Base-by-base conservation (phyloP, 1,140 invertebrate genomes). In the Coptotermes formosanus region DNA sequence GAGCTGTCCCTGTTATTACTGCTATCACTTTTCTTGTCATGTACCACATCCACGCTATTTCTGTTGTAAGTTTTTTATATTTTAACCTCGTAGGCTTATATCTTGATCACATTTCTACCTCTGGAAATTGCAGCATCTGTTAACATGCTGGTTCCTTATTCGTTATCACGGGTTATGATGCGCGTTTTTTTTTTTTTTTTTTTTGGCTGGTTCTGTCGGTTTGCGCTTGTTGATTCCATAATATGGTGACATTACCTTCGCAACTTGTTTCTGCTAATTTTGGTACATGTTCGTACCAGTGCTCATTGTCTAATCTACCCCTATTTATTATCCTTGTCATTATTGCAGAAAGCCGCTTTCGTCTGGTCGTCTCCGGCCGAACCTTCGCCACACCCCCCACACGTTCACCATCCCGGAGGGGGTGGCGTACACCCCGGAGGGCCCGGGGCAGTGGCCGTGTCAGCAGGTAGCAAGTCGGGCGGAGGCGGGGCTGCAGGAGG, bases 331-430 rank as follows among this genome's bases (percentile, higher is more conserved):
- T 82, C 43, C 87, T 86, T 87, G 86, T 87, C 88, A 44, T 88
- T 89, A 85, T 91, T 90, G 32, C 89, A 92, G 91, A 92, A 91
- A 89, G 90, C 90, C 82, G 90, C 90, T 82, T 88, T 91, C 87
- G 90, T 90, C 86, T 91, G 90, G 90, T 89, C 90, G n/a, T 88
- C 89, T 75, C 89, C 90, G 83, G 89, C 90, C 84, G 89, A 87
- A n/a, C 30, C 84, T 0, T 69, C 84, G 48, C 86, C 85, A 45
- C 86, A 87, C 48, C 86, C 86, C 44, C 75, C 32, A 64, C 82
- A 81, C 59, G 82, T 55, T 55, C 64, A 82, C 82, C 43, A 81
- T 91, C 86, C 92, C 91, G 90, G 91, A 91, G 82, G 91, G 91
- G 87, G 91, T 75, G 64, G 64, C 25, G n/a, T 30, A 30, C 64